Conservation (phyloP, 2,797 vertebrate species). For the Myotis myotis region DNA sequence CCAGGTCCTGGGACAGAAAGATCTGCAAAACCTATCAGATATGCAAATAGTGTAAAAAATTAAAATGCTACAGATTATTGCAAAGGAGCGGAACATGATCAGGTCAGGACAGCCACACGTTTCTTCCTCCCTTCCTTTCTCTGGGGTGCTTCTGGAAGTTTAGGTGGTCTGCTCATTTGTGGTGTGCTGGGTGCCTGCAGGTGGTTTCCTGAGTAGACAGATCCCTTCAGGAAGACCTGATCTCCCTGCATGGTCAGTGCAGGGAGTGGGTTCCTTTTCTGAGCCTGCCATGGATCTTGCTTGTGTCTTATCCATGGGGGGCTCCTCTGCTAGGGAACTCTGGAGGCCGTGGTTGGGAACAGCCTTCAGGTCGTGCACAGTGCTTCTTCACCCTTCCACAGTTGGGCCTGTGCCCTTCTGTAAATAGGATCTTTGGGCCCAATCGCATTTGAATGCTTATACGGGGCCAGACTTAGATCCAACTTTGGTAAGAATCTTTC, state of each 20-base stretch:
- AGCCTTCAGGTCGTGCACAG: background rate
- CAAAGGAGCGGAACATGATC: slow-evolving; percentile 54
- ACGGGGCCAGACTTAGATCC: slow-evolving; percentile 70
- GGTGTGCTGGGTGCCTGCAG: slow-evolving; percentile 27
- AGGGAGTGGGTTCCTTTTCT: background rate
- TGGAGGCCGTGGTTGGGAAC: background rate
- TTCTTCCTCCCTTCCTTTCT: background rate
- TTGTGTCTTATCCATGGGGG: background rate
- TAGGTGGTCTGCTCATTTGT: background rate
- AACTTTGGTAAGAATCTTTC: slow-evolving; percentile 67
- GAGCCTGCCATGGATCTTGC: background rate
- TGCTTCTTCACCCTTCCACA: slow-evolving; percentile 42
- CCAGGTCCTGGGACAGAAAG: slow-evolving; percentile 62
- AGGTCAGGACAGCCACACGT: background rate
- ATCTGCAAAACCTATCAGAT: slow-evolving; percentile 56
- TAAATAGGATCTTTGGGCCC: slow-evolving; percentile 81
- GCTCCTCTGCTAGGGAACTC: background rate
- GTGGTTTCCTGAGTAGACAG: slow-evolving; percentile 48
- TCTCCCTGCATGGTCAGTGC: background rate
- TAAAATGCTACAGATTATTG: slow-evolving; percentile 45
- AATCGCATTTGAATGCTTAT: slow-evolving; percentile 52
- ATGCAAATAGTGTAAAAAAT: slow-evolving; percentile 59
- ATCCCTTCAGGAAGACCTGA: background rate
- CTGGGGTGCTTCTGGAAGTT: slow-evolving; percentile 44
- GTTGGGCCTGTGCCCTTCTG: slow-evolving; percentile 70